Evolutionary conservation across 2,888 invertebrate genomes (phyloP).

Genomic region (Cryptus viduatorius): DNA sequence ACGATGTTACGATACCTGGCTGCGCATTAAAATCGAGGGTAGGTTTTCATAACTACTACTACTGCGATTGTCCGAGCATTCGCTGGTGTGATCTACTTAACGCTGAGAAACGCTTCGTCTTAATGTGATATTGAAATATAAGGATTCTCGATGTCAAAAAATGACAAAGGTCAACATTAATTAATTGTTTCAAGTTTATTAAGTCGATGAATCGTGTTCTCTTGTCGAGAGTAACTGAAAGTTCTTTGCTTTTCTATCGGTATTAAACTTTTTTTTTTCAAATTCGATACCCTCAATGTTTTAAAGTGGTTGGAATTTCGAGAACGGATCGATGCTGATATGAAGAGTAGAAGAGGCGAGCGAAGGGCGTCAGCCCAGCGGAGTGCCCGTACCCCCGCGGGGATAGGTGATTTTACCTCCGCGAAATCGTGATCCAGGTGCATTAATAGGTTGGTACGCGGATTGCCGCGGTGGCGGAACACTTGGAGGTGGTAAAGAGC

Average conservation of each 20-base stretch:
- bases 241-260: too few species aligned
- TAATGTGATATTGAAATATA: too few species aligned
- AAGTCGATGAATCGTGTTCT: too few species aligned
- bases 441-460: slow-evolving; percentile 77
- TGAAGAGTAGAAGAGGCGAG: neutral
- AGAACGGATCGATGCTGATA: neutral
- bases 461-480: slow-evolving; percentile 49
- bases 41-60: neutral
- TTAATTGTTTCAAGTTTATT: too few species aligned
- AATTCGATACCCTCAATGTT: neutral
- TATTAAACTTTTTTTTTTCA: too few species aligned
- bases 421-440: slow-evolving; percentile 80
- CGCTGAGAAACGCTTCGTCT: too few species aligned
- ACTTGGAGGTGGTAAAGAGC: slow-evolving; percentile 66
- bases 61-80: neutral
- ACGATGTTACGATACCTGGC: neutral
- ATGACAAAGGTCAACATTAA: too few species aligned
- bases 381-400: slow-evolving; percentile 23
- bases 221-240: too few species aligned
- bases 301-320: neutral
- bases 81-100: neutral
- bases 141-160: too few species aligned
- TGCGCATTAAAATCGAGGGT: neutral
- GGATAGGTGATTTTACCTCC: slow-evolving; percentile 75
- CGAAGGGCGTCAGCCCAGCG: slow-evolving; percentile 19